Percentiles rank a stretch among this genome's conserved stretches.
Conservation (phyloP, 2,113 vertebrate species). For the Crotophaga sulcirostris region DNA sequence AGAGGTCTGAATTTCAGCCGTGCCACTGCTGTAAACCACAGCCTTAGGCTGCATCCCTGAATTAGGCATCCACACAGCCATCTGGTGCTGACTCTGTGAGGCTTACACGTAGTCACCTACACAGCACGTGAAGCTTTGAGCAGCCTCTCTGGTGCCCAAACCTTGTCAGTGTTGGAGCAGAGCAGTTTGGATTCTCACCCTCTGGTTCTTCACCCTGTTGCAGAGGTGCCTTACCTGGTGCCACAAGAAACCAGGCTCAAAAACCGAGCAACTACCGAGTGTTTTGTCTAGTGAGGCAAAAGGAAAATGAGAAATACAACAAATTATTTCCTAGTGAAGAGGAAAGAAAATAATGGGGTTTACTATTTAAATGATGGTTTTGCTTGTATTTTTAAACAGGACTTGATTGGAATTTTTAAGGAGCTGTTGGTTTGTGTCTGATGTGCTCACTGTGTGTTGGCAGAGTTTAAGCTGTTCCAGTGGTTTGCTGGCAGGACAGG, state of each 20-base stretch:
- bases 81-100: not conserved
- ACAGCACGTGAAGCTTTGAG: not conserved
- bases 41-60: not conserved
- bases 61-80: not conserved
- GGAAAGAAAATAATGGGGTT: not conserved
- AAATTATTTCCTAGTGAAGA: not conserved
- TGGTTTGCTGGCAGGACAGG: not conserved
- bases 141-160: not conserved
- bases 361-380: not conserved
- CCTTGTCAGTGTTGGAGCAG: not conserved
- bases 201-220: not conserved
- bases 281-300: not conserved
- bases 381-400: not conserved
- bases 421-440: conserved; percentile 12
- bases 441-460: not conserved
- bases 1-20: not conserved
- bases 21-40: not conserved
- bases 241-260: not conserved
- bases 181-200: not conserved
- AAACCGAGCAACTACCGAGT: not conserved
- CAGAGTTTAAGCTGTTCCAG: not conserved
- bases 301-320: not conserved
- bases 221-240: not conserved
- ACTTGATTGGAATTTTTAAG: not conserved
- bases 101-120: no score